Base-by-base conservation (phyloP, 2,113 vertebrate genomes). In the Aramus guarauna region DNA sequence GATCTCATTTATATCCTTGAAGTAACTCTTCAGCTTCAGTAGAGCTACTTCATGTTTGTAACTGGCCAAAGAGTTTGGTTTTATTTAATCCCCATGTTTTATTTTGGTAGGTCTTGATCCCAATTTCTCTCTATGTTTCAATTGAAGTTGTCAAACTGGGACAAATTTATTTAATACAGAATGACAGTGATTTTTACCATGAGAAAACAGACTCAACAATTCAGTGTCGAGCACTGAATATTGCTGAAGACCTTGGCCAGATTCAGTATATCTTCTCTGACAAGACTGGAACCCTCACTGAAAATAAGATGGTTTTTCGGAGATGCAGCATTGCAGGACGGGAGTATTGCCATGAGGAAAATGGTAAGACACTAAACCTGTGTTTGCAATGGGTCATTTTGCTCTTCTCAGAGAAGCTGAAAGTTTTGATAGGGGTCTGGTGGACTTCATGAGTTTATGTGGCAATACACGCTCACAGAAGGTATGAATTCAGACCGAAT, bases 291-390 rank as follows among this genome's bases (percentile, higher is more conserved):
- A 99, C 99, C 3, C 98, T 99, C 60, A 99, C 99, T 3, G 99
- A 99, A 97, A 99, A 99, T 96, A 99, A 99, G 96, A 99, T 99
- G 99, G 99, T 99, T 95, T 99, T 99, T 94, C 97, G 98, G 39
- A 98, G 99, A 43, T 99, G 99, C 95, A 99, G 98, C 84, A 98
- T 99, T 79, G 99, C 98, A n/a, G 99, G 99, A 29, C 97, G 98
- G 14, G 99, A 99, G 77, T 99, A 99, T 81, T 98, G 99, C 85
- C 99, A 99, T 62, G 94, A 98, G 68, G 99, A 99, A 82, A 99
- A 99, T 62, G 99, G 99, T 99, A 97, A 97, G 98, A 89, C 27
- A 16, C 41, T 66, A 47, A 79, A 24, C 7, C 4, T 63, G 23
- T 75, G 41, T 62, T 73, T n/a, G 7, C 15, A 56, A 6, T 52